phyloP scores from a whole-genome alignment of 2,888 invertebrate species.

The Polydrusus pterygomalis region DNA sequence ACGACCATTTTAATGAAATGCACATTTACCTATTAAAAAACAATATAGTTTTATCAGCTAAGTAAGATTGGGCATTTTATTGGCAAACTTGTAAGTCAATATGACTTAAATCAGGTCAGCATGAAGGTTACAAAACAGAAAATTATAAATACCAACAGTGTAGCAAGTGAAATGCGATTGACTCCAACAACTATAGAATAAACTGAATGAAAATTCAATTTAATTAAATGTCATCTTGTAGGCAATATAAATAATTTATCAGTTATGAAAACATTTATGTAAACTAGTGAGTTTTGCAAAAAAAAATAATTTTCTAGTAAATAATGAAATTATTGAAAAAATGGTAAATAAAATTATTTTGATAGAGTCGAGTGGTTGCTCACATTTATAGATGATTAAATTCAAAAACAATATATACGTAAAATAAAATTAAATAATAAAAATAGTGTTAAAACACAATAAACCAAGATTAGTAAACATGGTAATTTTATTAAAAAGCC shows the following conservation, averaged over 20 bases:
- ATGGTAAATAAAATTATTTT: too few species aligned
- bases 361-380: too few species aligned
- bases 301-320: too few species aligned
- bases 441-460: conserved; percentile 20
- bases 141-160: conserved; percentile 4
- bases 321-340: too few species aligned
- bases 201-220: too few species aligned
- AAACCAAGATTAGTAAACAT: conserved; percentile 33
- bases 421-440: neutral
- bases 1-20: conserved; percentile 12
- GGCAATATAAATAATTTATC: neutral
- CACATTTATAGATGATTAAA: too few species aligned
- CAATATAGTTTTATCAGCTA: neutral
- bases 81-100: conserved; percentile 12
- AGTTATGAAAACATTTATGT: too few species aligned
- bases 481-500: conserved; percentile 45
- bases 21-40: conserved; percentile 17
- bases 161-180: neutral
- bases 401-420: neutral
- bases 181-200: neutral
- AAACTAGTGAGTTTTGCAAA: neutral
- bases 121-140: conserved; percentile 11
- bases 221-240: neutral
- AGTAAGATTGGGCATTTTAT: neutral
- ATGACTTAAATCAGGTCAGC: conserved; percentile 14